Evolutionary conservation across 2,888 invertebrate genomes (phyloP), one percentile per base, ranked within the genome.

Genomic region (Drosophila testacea): DNA sequence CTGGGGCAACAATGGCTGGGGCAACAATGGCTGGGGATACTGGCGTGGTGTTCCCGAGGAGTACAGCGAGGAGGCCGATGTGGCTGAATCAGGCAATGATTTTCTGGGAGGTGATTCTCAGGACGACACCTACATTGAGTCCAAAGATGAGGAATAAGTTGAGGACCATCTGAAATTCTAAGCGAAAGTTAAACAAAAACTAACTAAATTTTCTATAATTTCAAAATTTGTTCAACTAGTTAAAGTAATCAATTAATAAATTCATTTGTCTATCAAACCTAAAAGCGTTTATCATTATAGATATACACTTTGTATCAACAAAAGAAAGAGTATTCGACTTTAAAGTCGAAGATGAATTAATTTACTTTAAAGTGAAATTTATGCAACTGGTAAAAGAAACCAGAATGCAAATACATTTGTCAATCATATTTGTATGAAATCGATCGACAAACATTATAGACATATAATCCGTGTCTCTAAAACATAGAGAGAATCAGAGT

Each of bases 391-490:
- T 48, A 68, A 13, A n/a, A 46, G 13, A 52, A 57, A 70, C 32
- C 10, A 34, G 57, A 44, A 52, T 59, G 39, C 16, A 47, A 66
- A 66, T 51, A 36, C 32, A 7, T 39, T 4, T 34, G 27, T 51
- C 32, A 51, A 55, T 66, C 32, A 22, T 22, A 22, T 22, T 1
- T 22, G 22, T 3, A 2, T 52, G 6, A 30, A 13, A 62, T 47
- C 51, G 55, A 69, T 69, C 54, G 60, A 69, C 48, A 46, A 57
- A 38, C 48, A 54, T 54, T 65, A 50, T 36, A 50, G 42, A 72
- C 5, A 48, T 34, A 28, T 39, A 57, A 47, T 57, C 47, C 47
- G 16, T 44, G 0, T 6, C 4, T 6, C 28, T 7, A 42, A 36
- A 32, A 63, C 11, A 16, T 13, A 16, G 36, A 36, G 27, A 50